These are phyloP conservation scores for Tenthredo scrophulariae DNA, from an alignment of 2,888 invertebrate species.

Conservation along the genomic window DNA sequence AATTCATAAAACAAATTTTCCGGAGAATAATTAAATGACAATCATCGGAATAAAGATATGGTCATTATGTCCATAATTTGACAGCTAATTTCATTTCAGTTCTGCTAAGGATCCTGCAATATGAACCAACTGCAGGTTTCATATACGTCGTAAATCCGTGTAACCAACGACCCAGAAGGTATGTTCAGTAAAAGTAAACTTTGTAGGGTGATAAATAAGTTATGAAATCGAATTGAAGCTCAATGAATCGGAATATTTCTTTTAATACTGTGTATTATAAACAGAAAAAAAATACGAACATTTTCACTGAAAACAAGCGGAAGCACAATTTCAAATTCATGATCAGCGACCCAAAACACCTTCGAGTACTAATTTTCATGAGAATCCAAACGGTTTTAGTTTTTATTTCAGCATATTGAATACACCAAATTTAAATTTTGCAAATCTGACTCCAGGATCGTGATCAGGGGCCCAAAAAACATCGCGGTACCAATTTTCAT, in stretches of 20 bases:
- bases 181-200: not conserved
- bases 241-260: conserved; percentile 29
- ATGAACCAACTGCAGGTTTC: conserved; percentile 15
- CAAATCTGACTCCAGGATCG: too few relatives aligned
- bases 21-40: not conserved
- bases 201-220: conserved; percentile 8
- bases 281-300: too few relatives aligned
- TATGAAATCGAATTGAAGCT: conserved; percentile 8
- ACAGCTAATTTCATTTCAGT: not conserved
- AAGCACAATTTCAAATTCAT: too few relatives aligned
- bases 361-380: too few relatives aligned
- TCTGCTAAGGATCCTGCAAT: not conserved
- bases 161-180: conserved; percentile 15
- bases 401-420: too few relatives aligned
- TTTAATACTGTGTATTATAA: not conserved
- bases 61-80: not conserved
- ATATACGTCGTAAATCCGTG: conserved; percentile 11
- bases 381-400: too few relatives aligned
- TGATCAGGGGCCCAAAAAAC: too few relatives aligned
- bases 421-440: too few relatives aligned
- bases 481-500: too few relatives aligned
- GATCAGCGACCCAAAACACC: too few relatives aligned
- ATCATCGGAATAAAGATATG: not conserved
- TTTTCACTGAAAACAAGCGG: too few relatives aligned
- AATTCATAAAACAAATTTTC: not conserved